phyloP scores from a whole-genome alignment of 2,797 vertebrate genomes.

The Brotogeris chrysoptera region DNA sequence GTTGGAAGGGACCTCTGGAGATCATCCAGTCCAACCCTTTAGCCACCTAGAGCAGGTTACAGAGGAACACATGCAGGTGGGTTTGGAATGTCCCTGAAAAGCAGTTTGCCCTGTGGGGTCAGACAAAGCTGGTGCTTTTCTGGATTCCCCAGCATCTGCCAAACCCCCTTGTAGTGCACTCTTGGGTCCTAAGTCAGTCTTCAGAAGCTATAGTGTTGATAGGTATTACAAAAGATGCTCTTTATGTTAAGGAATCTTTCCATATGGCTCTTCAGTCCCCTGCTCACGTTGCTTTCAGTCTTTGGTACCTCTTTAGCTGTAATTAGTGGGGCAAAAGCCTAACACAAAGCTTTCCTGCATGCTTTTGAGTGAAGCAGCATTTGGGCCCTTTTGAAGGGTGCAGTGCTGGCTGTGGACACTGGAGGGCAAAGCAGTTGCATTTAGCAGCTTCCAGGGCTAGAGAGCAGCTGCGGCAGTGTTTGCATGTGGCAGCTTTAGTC shows the following conservation, averaged over 20 bases:
- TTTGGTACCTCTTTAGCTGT: background rate
- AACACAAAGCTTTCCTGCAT: background rate
- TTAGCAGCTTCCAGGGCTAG: background rate
- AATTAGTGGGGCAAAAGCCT: background rate
- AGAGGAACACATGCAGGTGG: background rate
- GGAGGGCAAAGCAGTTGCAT: constrained; percentile 36
- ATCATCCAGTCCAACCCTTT: background rate
- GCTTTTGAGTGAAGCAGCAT: background rate
- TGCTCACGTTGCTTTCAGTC: background rate
- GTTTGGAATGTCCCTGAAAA: background rate
- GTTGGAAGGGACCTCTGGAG: background rate
- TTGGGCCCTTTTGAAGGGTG: background rate
- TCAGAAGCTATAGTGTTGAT: background rate
- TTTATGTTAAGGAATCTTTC: background rate
- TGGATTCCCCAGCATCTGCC: background rate
- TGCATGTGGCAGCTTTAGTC: background rate
- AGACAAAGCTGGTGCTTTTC: background rate
- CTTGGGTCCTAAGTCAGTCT: background rate
- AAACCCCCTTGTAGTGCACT: background rate
- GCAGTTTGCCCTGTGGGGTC: background rate
- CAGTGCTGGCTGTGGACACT: background rate
- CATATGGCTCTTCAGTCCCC: background rate
- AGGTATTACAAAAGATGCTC: background rate
- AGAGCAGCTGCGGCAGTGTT: background rate
- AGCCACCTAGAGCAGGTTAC: background rate